Evolutionary conservation across 2,113 vertebrate species (phyloP).

Genomic region (Pardalotus punctatus): DNA sequence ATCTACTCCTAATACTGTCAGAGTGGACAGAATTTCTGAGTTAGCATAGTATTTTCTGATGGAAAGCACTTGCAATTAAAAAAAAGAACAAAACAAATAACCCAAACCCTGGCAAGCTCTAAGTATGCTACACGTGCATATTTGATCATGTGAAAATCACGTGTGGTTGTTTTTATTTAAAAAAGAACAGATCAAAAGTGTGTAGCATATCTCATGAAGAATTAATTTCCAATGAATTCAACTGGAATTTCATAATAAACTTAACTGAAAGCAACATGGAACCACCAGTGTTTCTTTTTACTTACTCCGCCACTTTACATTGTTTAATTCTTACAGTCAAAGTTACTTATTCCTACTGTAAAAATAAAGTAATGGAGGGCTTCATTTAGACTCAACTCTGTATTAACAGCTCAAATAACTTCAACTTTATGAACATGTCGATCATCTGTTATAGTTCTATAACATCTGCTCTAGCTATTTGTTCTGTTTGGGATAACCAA

Average conservation of each 20-base stretch:
- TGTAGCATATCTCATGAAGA: background rate
- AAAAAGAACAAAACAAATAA: rapidly evolving
- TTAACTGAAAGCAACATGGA: background rate
- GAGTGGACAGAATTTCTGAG: background rate
- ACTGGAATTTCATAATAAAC: background rate
- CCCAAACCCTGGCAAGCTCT: background rate
- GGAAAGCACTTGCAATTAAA: background rate
- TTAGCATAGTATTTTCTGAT: background rate
- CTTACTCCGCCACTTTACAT: background rate
- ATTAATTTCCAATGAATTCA: background rate
- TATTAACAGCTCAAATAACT: background rate
- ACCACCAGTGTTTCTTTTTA: background rate
- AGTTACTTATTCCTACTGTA: background rate
- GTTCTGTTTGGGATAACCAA: background rate
- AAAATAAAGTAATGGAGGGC: background rate
- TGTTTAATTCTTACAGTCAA: background rate
- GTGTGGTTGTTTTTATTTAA: background rate
- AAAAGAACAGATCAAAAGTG: background rate
- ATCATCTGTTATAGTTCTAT: background rate
- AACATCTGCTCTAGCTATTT: background rate
- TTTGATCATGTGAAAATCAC: background rate
- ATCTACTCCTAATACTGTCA: background rate
- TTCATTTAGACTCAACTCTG: background rate
- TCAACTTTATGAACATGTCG: background rate
- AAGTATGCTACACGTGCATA: background rate